Conservation (phyloP, 2,888 invertebrate genomes). For the Stramonita haemastoma region DNA sequence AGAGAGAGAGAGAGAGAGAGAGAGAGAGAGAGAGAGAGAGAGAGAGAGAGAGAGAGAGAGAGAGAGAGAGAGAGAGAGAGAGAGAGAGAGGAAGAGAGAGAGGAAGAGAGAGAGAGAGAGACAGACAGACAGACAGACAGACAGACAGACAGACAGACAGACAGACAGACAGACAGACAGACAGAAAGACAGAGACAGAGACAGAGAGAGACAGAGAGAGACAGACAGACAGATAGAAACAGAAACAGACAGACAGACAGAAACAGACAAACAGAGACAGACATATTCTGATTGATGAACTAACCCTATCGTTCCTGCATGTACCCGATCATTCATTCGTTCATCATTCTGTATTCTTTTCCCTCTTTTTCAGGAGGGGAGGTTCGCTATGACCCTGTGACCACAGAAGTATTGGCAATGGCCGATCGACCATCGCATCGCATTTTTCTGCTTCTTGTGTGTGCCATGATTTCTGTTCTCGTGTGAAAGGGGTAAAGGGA, state of each 20-base stretch:
- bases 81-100: too few species aligned
- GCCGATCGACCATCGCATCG: neutral
- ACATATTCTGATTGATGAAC: neutral
- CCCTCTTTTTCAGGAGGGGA: conserved; percentile 41
- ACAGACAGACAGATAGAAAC: too few species aligned
- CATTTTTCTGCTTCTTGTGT: neutral
- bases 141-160: too few species aligned
- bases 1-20: too few species aligned
- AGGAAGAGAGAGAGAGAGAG: too few species aligned
- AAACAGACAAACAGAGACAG: neutral
- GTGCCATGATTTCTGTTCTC: neutral
- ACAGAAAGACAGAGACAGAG: too few species aligned
- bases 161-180: neutral
- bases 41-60: too few species aligned
- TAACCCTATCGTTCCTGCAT: neutral
- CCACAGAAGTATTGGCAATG: conserved; percentile 42
- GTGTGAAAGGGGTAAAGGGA: neutral
- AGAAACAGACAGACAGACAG: too few species aligned
- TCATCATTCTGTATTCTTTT: neutral
- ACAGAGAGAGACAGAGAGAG: too few species aligned
- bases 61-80: too few species aligned
- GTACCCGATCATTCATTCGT: neutral
- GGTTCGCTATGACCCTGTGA: conserved; percentile 43
- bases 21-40: too few species aligned
- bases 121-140: too few species aligned